Evolutionary conservation across 2,888 invertebrate species (phyloP).

Genomic region (Papilio gigon): DNA sequence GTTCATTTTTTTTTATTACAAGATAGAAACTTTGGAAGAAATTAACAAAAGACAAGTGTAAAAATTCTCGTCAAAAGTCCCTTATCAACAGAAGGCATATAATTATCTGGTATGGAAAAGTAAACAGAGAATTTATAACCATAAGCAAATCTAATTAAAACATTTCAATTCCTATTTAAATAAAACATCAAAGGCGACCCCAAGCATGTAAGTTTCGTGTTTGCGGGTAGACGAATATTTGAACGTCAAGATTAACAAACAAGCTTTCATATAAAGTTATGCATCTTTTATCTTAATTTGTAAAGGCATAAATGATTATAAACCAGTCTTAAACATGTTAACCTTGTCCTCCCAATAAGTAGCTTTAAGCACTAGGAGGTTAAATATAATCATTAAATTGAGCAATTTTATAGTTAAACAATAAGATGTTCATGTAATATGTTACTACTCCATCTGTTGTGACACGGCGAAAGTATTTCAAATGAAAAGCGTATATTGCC

Average conservation of each 20-base stretch:
- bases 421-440: too few relatives aligned
- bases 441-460: neutral
- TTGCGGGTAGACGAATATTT: neutral
- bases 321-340: too few relatives aligned
- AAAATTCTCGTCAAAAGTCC: too few relatives aligned
- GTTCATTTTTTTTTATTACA: neutral
- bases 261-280: neutral
- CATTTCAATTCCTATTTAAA: slow-evolving; percentile 28
- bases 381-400: too few relatives aligned
- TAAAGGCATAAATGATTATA: too few relatives aligned
- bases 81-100: too few relatives aligned
- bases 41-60: too few relatives aligned
- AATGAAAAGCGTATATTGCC: neutral
- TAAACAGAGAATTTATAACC: slow-evolving; percentile 26
- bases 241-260: neutral
- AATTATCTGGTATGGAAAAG: neutral
- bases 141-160: slow-evolving; percentile 31
- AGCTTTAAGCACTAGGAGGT: too few relatives aligned
- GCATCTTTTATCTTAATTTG: neutral
- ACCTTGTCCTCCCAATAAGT: too few relatives aligned
- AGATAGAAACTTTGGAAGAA: too few relatives aligned
- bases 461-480: neutral
- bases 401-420: neutral
- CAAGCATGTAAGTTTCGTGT: neutral
- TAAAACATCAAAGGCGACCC: slow-evolving; percentile 7